Evolutionary conservation across 2,797 vertebrate species (phyloP), one percentile per base, ranked within the genome.

Genomic region (Anisognathus igniventris): DNA sequence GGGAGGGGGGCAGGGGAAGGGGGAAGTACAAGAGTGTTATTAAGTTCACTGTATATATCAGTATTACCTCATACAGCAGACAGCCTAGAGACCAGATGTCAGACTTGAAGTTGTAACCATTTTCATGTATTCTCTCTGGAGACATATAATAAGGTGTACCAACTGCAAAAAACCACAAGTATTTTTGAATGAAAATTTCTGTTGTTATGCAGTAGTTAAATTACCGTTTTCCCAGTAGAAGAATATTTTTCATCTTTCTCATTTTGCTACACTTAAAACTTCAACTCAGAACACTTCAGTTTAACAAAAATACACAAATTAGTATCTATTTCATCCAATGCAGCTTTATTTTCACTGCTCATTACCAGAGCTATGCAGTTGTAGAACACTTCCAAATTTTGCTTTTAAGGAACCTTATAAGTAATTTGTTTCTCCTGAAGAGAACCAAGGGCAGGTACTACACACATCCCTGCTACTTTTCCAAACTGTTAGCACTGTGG

Each of bases 1-100:
- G 39, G 22, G 35, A 7, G 27, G 12, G 23, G 27, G 44, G 11
- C 9, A 12, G 42, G 57, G 15, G 16, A 9, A 19, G 17, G 50
- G 51, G 13, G 10, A 31, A 78, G 31, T 25, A 65, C 33, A 92
- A 44, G 31, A 70, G 61, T 13, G 9, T 74, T 60, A 50, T 18
- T 50, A 80, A 56, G 13, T 54, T 91, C 82, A 90, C 47, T 51
- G 81, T 45, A 61, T 62, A 44, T 89, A 87, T 96, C 97, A 98
- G 75, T 87, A 70, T 99, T 98, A 99, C 99, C 99, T 99, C 99
- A 93, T 99, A 99, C 7, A 99, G 98, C 91, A 99, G 98, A 98
- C 99, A 99, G 98, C 99, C 99, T 96, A 99, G 98, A 84, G 98
- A 98, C 98, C 98, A 98, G 97, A 98, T 98, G 96, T 98, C 98